Evolutionary conservation across 2,113 vertebrate genomes (phyloP), one percentile per base, ranked within the genome.

Genomic region (Onychorhynchus coronatus): DNA sequence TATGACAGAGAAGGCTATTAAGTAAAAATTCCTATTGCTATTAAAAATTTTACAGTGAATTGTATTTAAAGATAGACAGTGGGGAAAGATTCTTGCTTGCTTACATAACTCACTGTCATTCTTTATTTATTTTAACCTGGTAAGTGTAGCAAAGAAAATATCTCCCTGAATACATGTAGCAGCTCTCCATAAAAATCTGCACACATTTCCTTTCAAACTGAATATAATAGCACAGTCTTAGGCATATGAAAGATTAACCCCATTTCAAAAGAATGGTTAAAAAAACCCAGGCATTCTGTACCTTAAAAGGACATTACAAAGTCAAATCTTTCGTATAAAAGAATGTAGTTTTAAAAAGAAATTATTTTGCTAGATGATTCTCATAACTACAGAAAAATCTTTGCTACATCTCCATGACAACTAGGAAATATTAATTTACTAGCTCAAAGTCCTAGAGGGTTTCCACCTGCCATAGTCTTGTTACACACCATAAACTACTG

Each of bases 331-430:
- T 23, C 74, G 6, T 25, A 84, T 5, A 5, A 27, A 88, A 83
- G 17, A 59, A 79, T 68, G 8, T 4, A 85, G 25, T 25, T 90
- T 84, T 49, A 56, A 49, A 85, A 81, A 71, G 15, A 72, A 84
- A 84, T 56, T 2, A 37, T 73, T 58, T 92, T 71, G 37, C 23
- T 66, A 88, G 49, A 41, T 50, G 86, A 61, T 61, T 88, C 50
- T 67, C 39, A 27, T 12, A 87, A 76, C 44, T 58, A 76, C 39
- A 70, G 41, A 53, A 78, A 86, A 95, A 75, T 49, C 65, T 89
- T 78, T 95, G n/a, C 30, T 78, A 71, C 18, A 90, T 91, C 44
- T 95, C 93, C 93, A 92, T 87, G 83, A 87, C 80, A 94, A 89
- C 73, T 37, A 76, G 27, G 31, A 79, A 88, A 88, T 39, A 52